Base-by-base conservation (phyloP, 2,113 vertebrate genomes). In the Patagioenas fasciata region DNA sequence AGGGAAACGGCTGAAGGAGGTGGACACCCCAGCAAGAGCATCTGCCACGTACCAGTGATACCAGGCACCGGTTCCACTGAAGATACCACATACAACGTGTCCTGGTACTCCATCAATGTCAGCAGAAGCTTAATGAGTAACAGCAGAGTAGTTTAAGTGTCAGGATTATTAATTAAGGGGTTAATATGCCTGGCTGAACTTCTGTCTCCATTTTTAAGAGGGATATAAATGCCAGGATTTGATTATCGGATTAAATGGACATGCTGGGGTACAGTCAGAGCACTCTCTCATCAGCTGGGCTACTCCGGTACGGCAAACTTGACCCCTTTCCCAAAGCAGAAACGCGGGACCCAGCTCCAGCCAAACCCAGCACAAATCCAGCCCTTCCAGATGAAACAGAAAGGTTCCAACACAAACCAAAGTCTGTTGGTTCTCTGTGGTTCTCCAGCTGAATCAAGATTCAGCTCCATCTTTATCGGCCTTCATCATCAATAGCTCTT, bases 161-260 rank as follows among this genome's bases (percentile, higher is more conserved):
- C 80, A 73, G 54, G 60, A 66, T 91, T 85, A 93, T 85, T 93
- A 90, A 94, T 94, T 78, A 88, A 82, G 72, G 77, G 86, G 89
- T 92, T 89, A 92, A 92, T 80, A 34, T 19, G 64, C 58, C 86
- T 73, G 89, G 80, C 91, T 95, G 91, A 92, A 73, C 91, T 94
- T 66, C 21, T 31, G 47, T 66, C 51, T 87, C 77, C 2, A 2
- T 34, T 53, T 31, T 47, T 54, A n/a, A 54, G 80, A 38, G 84
- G 60, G 56, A 3, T 89, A 89, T n/a, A 54, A 74, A 36, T 66
- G 72, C 83, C 91, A 81, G 42, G 47, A 73, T 67, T 50, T 62
- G 89, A 31, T 62, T 10, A 13, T 64, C 54, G 57, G 81, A 58
- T 38, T 29, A 54, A 60, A 5, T 2, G 48, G 72, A 20, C 3